Evolutionary conservation across 2,113 vertebrate genomes (phyloP), one percentile per base, ranked within the genome.

Genomic region (Terrapene triunguis): DNA sequence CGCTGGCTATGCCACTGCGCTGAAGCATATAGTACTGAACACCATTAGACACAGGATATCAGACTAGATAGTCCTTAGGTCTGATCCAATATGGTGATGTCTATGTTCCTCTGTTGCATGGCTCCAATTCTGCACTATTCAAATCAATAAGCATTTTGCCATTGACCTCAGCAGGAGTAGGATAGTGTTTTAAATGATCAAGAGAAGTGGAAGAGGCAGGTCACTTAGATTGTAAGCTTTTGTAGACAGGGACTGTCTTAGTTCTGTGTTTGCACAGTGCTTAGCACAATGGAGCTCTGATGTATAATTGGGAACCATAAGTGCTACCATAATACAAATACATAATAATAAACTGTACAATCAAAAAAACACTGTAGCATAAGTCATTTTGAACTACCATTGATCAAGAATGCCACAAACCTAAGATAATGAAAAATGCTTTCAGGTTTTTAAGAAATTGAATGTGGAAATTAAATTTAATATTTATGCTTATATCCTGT

Each of bases 301-400:
- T 54, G 53, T 54, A 22, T 54, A 55, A 55, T 5, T 55, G 54
- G 54, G 54, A 24, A 24, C 54, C 24, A 24, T 55, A 25, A 25
- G 24, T 55, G 54, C 54, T 55, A 25, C 54, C 22, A 55, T 55
- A 55, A 25, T 55, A 55, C 4, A 55, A 55, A 55, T 55, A 55
- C 47, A 65, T 10, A 55, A 50, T 4, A n/a, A 2, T 5, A 32
- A 7, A 79, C 10, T 25, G 10, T 29, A 8, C n/a, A 29, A 57
- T 80, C 8, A 50, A 29, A 55, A 53, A n/a, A 2, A 0, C 1
- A 74, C 11, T 3, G 1, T 44, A 59, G 57, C 1, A 59, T 89
- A 12, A 81, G 44, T 81, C 42, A 83, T 89, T 1, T 54, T 38
- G 72, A 82, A 53, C 21, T 0, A 1, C 0, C 2, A 29, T 62